Conservation (phyloP, 2,888 invertebrate species). For the Drosophila meridionalis region DNA sequence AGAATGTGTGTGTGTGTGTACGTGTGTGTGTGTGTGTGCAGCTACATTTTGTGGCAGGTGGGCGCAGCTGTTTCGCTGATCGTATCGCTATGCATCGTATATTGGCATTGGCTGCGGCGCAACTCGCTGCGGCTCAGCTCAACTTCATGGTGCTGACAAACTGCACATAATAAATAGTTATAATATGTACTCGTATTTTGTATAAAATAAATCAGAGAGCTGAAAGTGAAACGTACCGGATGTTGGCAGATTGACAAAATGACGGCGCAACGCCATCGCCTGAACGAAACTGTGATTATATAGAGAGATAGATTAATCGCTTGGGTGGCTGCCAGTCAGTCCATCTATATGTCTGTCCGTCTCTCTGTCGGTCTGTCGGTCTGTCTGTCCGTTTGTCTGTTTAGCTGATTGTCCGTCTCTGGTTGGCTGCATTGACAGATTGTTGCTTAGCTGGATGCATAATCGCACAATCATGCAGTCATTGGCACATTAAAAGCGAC, state of each 20-base stretch:
- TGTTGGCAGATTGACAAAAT: conserved; percentile 76
- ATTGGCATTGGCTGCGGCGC: conserved; percentile 23
- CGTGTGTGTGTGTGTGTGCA: conserved; percentile 18
- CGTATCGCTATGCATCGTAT: conserved; percentile 19
- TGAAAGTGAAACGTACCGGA: conserved; percentile 80
- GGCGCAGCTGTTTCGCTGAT: conserved; percentile 61
- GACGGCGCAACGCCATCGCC: conserved; percentile 42
- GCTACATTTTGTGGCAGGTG: conserved; percentile 60
- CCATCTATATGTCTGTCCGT: conserved; percentile 15
- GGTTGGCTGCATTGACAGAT: conserved; percentile 78
- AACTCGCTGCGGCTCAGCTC: conserved; percentile 6
- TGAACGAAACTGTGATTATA: conserved; percentile 56
- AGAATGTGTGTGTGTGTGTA: conserved; percentile 27
- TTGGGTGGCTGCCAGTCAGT: conserved; percentile 66
- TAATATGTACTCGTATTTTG: conserved; percentile 60
- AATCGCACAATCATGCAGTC: conserved; percentile 80
- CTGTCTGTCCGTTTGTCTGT: conserved; percentile 18
- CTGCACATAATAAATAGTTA: conserved; percentile 78
- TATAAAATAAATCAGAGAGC: conserved; percentile 74
- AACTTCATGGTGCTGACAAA: conserved; percentile 63
- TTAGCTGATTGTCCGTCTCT: conserved; percentile 35
- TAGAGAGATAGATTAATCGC: conserved; percentile 64
- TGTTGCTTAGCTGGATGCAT: conserved; percentile 69
- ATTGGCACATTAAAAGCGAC: conserved; percentile 77
- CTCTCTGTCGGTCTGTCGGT: conserved; percentile 4